phyloP scores from a whole-genome alignment of 2,797 vertebrate species.

The Danio albolineatus region DNA sequence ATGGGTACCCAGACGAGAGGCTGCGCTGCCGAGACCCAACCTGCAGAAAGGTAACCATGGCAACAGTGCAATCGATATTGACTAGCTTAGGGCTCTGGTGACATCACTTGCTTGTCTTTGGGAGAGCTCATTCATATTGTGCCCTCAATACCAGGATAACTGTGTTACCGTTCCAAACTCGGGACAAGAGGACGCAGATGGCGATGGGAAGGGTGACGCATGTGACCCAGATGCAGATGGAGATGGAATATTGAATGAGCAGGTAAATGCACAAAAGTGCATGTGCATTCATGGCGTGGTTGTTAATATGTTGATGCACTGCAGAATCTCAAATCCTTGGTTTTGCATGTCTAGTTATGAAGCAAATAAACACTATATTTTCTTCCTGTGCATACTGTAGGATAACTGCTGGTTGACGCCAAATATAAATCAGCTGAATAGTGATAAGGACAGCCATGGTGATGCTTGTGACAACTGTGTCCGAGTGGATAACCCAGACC shows the following conservation, averaged over 20 bases:
- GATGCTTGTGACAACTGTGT: slow-evolving; percentile 97
- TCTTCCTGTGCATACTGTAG: slow-evolving; percentile 69
- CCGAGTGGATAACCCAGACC: slow-evolving; percentile 89
- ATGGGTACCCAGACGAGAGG: slow-evolving; percentile 96
- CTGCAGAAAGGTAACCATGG: slow-evolving; percentile 88
- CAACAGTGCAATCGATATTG: slow-evolving; percentile 3
- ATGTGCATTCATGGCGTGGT: background rate
- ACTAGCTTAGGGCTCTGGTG: background rate
- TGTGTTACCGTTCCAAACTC: slow-evolving; percentile 95
- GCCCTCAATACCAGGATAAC: slow-evolving; percentile 84
- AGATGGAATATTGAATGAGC: slow-evolving; percentile 92
- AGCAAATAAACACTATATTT: background rate
- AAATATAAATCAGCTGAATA: slow-evolving; percentile 93
- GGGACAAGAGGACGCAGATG: slow-evolving; percentile 95
- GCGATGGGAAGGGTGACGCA: slow-evolving; percentile 87
- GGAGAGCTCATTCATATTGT: slow-evolving; percentile 13
- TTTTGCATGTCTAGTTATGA: background rate
- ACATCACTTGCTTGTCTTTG: slow-evolving; percentile 1
- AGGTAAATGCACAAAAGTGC: slow-evolving; percentile 75
- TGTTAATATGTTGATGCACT: background rate
- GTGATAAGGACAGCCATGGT: slow-evolving; percentile 92
- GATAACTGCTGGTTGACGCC: slow-evolving; percentile 93
- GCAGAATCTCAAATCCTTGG: background rate
- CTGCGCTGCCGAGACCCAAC: slow-evolving; percentile 86
- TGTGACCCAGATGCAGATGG: slow-evolving; percentile 96